Percentiles rank a stretch among this genome's conserved stretches.
Conservation (phyloP, 1,140 invertebrate species). For the Heliothis virescens region DNA sequence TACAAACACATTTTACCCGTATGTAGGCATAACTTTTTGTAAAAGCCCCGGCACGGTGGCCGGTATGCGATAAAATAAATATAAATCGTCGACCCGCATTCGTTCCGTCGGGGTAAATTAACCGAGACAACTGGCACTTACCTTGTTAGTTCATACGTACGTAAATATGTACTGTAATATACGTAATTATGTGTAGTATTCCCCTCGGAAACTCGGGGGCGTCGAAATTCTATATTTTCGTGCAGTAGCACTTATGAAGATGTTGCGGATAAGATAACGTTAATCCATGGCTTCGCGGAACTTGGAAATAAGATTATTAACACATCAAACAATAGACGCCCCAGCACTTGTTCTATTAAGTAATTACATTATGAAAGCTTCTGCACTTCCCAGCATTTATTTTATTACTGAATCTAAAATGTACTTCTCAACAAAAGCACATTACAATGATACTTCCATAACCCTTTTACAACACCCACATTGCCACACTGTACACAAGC, state of each 20-base stretch:
- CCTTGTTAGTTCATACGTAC: constrained; percentile 22
- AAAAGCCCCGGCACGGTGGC: constrained; percentile 31
- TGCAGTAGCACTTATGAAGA: background rate
- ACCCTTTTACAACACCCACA: too few relatives aligned
- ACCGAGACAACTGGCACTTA: constrained; percentile 45
- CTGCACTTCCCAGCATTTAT: too few relatives aligned
- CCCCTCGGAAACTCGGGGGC: background rate
- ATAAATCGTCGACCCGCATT: constrained; percentile 56
- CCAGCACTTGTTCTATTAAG: too few relatives aligned
- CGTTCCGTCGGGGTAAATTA: constrained; percentile 52
- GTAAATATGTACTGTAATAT: constrained; percentile 1
- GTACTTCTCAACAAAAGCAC: too few relatives aligned
- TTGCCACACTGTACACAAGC: background rate
- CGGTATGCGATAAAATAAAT: constrained; percentile 55
- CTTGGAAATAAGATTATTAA: too few relatives aligned
- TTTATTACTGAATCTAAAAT: too few relatives aligned
- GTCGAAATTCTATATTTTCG: background rate
- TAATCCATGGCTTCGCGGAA: too few relatives aligned
- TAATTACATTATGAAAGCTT: too few relatives aligned
- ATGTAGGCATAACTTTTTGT: background rate
- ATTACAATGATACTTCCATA: too few relatives aligned
- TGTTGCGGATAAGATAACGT: too few relatives aligned
- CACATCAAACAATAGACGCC: too few relatives aligned
- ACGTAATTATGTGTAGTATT: background rate
- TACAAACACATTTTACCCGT: background rate